Base-by-base conservation (phyloP, 30 jellyfish, hydroid and myxozoan genomes). In the Nemopilema nomurai region DNA sequence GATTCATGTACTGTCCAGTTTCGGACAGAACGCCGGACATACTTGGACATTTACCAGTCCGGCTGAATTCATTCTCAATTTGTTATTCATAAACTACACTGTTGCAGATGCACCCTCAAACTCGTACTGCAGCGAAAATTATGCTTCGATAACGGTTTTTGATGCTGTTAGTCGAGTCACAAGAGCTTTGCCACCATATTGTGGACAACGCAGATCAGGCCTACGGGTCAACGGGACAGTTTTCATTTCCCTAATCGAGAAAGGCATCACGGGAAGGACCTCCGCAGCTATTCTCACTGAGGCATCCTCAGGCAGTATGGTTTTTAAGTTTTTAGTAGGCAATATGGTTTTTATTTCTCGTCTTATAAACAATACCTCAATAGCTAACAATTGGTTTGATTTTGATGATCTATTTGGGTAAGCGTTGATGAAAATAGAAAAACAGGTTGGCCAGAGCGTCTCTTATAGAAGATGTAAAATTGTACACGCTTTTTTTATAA, bases 271-370 rank as follows among this genome's bases (percentile, higher is more conserved):
- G 22, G 70, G 71, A 30, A 69, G 83, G 3, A n/a, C 33, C 19
- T 31, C 83, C 30, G 9, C 33, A 18, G 32, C 83, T 41, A 41
- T 73, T 41, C 70, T 73, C 30, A 33, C 51, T 7, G 83, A 73
- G 26, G 70, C 83, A 1, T 73, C 83, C 49, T 29, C 83, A 67
- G 33, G 33, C 25, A 31, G 83, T 41, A 73, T 1, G 49, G 57
- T 41, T 41, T 41, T 41, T 41, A 6, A 41, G 6, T 41, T 41
- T 41, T n/a, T n/a, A n/a, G n/a, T n/a, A n/a, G n/a, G n/a, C n/a
- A n/a, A n/a, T n/a, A n/a, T n/a, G n/a, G n/a, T n/a, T 41, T 6
- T 41, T 41, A 41, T 41, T 41, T 41, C 57, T 3, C 57, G 13
- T n/a, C n/a, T n/a, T n/a, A n/a, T n/a, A n/a, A n/a, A n/a, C n/a